These are phyloP conservation scores for Bombus affinis DNA, from an alignment of 1,140 invertebrate genomes.

Conservation along the genomic window DNA sequence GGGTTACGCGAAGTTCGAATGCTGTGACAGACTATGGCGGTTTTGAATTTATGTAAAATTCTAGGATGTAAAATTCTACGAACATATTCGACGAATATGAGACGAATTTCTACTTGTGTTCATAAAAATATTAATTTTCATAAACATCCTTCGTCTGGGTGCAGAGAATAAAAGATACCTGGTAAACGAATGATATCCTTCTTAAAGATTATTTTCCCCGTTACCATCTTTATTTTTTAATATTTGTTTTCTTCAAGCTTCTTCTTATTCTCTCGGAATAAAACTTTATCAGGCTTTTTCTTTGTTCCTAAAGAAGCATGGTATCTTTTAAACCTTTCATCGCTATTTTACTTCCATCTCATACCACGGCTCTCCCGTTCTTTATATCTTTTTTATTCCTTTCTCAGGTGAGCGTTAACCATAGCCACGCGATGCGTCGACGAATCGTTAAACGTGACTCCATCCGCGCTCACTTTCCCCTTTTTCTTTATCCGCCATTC, in stretches of 20 bases:
- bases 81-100: neutral
- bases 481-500: neutral
- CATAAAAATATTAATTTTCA: neutral
- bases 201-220: neutral
- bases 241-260: neutral
- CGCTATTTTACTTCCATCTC: neutral
- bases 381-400: slow-evolving; percentile 7
- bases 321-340: neutral
- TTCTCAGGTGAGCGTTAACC: neutral
- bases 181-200: neutral
- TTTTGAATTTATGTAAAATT: too few species aligned
- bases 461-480: neutral
- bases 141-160: neutral
- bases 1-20: too few species aligned
- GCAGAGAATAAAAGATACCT: neutral
- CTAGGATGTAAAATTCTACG: neutral
- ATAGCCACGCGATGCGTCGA: neutral
- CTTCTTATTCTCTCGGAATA: neutral
- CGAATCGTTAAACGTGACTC: slow-evolving; percentile 40
- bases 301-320: neutral
- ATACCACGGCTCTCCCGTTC: neutral
- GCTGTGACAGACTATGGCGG: too few species aligned
- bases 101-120: neutral
- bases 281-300: neutral
- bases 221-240: neutral